Base-by-base conservation (phyloP, 1,140 invertebrate species). In the Achatina immaculata region DNA sequence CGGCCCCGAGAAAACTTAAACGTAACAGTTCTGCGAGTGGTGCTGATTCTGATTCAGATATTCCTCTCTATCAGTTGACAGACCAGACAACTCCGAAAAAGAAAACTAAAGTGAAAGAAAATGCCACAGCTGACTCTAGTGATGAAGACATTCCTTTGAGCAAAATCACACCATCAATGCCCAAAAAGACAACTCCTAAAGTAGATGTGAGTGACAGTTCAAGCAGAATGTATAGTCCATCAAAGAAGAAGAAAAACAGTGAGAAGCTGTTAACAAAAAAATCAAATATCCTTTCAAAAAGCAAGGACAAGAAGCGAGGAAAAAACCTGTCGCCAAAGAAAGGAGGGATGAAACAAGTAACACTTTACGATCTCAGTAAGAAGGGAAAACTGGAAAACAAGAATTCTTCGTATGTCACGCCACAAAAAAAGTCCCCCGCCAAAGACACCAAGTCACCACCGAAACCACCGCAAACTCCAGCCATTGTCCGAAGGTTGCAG, bases 301-400 rank as follows among this genome's bases (percentile, higher is more conserved):
- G 72, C 28, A 72, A 76, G 31, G 19, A 69, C 24, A 74, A 75
- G 34, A 45, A 38, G 40, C 81, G 81, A 62, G 65, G 69, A 6
- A 73, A 77, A 24, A 80, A 81, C 34, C 80, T 81, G 42, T 75
- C 40, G 66, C 65, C 81, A 43, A 76, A 85, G 81, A 82, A 82
- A 78, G 74, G 65, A 75, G 81, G 86, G 43, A 84, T 90, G 85
- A 91, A 91, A 80, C 90, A 91, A 78, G 88, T 89, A 85, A 91
- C 90, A 16, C 81, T 91, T 62, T 83, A 90, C 51, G 90, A 91
- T 24, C 81, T 91, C 28, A 86, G 83, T 45, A 89, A 90, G 72
- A 89, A 88, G 77, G 86, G 85, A 38, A 78, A 82, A 43, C 14
- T 86, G 73, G 84, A 84, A 34, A 48, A 81, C 6, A 77, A 83